Conservation (phyloP, 2,888 invertebrate species). For the Homarus gammarus region DNA sequence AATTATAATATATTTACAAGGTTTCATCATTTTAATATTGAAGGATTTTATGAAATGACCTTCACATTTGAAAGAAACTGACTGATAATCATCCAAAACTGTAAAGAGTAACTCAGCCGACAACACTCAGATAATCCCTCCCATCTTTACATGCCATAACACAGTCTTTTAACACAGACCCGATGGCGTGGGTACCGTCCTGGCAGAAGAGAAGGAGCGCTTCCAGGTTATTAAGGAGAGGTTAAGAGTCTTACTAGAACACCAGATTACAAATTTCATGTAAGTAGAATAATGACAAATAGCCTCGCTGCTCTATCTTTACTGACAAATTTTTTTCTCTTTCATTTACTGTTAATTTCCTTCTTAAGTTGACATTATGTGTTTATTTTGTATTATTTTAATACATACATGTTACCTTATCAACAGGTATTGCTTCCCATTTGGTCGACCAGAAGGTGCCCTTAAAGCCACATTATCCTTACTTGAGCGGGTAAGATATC, state of each 20-base stretch:
- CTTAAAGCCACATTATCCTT: slow-evolving; percentile 97
- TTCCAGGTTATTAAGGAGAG: slow-evolving; percentile 98
- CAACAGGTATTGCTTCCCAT: slow-evolving; percentile 95
- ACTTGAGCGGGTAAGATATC: slow-evolving; percentile 86
- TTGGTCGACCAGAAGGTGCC: slow-evolving; percentile 98
- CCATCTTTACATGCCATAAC: slow-evolving; percentile 21
- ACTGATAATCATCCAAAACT: too few relatives aligned
- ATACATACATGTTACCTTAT: not conserved
- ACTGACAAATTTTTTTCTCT: not conserved
- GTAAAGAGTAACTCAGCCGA: too few relatives aligned
- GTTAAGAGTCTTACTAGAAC: slow-evolving; percentile 93
- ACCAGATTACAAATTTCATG: slow-evolving; percentile 99
- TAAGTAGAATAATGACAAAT: slow-evolving; percentile 78
- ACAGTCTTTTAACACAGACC: slow-evolving; percentile 84
- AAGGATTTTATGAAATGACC: too few relatives aligned
- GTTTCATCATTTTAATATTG: too few relatives aligned
- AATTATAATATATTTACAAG: too few relatives aligned
- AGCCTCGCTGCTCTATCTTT: not conserved
- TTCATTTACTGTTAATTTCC: not conserved
- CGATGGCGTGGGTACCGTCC: slow-evolving; percentile 99
- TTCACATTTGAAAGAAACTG: too few relatives aligned
- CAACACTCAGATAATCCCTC: slow-evolving; percentile 30
- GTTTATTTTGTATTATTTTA: not conserved
- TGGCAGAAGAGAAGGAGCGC: slow-evolving; percentile 97
- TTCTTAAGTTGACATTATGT: not conserved